Percentiles rank a stretch among this genome's conserved stretches.
phyloP scores from a whole-genome alignment of 1,140 invertebrate genomes.

The Pararge aegeria region DNA sequence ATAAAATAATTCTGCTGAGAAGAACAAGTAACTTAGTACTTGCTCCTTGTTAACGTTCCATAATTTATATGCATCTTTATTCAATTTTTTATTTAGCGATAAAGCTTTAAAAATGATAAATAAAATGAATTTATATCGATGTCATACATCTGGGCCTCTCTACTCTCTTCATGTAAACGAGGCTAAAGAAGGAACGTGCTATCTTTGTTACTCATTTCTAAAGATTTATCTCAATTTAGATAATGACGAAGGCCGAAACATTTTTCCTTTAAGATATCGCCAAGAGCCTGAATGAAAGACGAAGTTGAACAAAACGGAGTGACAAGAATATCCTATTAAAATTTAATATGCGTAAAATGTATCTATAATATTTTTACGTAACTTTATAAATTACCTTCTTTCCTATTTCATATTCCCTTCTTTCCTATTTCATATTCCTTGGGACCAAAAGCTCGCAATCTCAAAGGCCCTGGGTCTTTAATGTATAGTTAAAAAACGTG shows the following conservation, averaged over 20 bases:
- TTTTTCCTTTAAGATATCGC: slow-evolving; percentile 13
- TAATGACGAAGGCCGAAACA: slow-evolving; percentile 20
- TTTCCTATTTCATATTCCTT: slow-evolving; percentile 1
- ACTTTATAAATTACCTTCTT: background rate
- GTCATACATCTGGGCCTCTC: no score
- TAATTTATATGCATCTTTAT: no score
- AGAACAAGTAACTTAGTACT: no score
- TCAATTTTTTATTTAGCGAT: no score
- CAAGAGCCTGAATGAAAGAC: slow-evolving; percentile 4
- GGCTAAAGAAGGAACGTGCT: background rate
- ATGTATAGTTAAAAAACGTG: no score
- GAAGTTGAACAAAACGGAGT: slow-evolving; percentile 3
- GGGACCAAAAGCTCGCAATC: no score
- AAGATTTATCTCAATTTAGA: slow-evolving; percentile 23
- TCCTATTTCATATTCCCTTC: background rate
- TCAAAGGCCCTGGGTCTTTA: no score
- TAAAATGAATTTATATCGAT: no score
- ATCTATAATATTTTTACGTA: background rate
- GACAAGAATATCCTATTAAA: slow-evolving; percentile 2
- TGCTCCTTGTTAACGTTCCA: no score
- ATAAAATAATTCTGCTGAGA: no score
- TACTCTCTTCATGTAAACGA: no score
- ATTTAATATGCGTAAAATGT: background rate
- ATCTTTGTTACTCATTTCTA: slow-evolving; percentile 18
- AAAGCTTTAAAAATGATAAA: no score